A percentile compares a stretch with the other conserved stretches of the same genome.
phyloP scores from a whole-genome alignment of 1,140 invertebrate genomes.

The Sitophilus oryzae region DNA sequence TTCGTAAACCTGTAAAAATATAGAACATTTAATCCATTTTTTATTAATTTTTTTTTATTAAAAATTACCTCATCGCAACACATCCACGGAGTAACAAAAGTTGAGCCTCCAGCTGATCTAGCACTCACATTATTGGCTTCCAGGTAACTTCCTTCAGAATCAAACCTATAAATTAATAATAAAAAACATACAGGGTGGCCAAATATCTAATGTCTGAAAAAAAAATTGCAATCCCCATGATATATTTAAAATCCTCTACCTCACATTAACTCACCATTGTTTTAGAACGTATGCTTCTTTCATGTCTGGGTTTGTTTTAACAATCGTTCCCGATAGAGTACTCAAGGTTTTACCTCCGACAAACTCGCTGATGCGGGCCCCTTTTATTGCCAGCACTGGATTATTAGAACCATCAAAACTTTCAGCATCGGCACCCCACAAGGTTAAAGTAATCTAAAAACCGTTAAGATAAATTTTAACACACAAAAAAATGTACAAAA shows the following conservation, averaged over 20 bases:
- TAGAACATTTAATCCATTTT: no score
- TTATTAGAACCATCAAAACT: conserved; percentile 70
- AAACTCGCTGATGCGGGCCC: conserved; percentile 67
- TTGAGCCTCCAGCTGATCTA: conserved; percentile 47
- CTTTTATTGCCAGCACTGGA: conserved; percentile 81
- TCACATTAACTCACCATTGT: conserved; percentile 82
- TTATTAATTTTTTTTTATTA: no score
- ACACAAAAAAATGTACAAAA: neutral
- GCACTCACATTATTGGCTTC: no score
- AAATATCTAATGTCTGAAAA: no score
- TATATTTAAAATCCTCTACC: no score
- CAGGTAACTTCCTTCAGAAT: conserved; percentile 56
- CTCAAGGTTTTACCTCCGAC: conserved; percentile 66
- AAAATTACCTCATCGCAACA: conserved; percentile 63
- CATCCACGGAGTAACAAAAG: conserved; percentile 54
- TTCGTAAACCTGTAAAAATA: conserved; percentile 12
- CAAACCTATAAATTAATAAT: no score
- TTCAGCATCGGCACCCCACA: conserved; percentile 80
- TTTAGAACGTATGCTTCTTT: conserved; percentile 77
- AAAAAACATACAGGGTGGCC: no score
- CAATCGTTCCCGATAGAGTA: conserved; percentile 50
- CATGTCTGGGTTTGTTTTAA: conserved; percentile 84
- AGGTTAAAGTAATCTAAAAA: conserved; percentile 55
- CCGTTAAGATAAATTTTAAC: no score
- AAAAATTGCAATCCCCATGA: no score